Base-by-base conservation (phyloP, 2,113 vertebrate species). In the human (Homo sapiens) region DNA sequence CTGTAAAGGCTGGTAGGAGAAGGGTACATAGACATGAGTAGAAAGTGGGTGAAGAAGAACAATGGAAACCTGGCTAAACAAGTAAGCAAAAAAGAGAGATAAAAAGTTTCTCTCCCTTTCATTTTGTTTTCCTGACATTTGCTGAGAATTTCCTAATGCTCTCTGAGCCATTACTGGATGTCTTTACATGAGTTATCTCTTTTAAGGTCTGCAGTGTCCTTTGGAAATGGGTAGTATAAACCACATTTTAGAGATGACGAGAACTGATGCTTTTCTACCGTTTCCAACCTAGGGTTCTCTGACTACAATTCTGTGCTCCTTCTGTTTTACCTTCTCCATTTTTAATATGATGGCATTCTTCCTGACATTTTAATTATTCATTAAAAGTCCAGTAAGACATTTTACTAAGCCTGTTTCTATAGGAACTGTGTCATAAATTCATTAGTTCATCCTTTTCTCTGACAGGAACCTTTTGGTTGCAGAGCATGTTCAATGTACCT, bases 341-440 rank as follows among this genome's bases (percentile, higher is more conserved):
- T 81, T 79, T 75, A 81, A n/a, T 43, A 27, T 25, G 5, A 5
- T 11, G 18, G 11, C 43, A 22, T 48, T n/a, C 14, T 73, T 45
- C 18, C 72, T 93, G 52, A 45, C 45, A 30, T n/a, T 81, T 94
- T 88, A 55, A 48, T 82, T 89, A 52, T 70, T 64, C 82, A 18
- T 38, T 48, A 32, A 45, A 94, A 57, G 59, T 87, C 48, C 32
- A 64, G 10, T n/a, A 83, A 78, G 40, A 8, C 38, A 30, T 75
- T 90, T 35, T 32, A 2, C 48, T 86, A 48, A 89, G 45, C 23
- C 64, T 38, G 9, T 87, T 66, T 91, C 40, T 25, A 22, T 73
- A 72, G 45, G 73, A 82, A 87, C 18, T 55, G 16, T 18, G 25
- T 55, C 35, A 45, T 68, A n/a, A 76, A 91, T 85, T 43, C 38